These are phyloP conservation scores for Corythornis vintsioides DNA, from an alignment of 2,113 vertebrate species.

Conservation along the genomic window DNA sequence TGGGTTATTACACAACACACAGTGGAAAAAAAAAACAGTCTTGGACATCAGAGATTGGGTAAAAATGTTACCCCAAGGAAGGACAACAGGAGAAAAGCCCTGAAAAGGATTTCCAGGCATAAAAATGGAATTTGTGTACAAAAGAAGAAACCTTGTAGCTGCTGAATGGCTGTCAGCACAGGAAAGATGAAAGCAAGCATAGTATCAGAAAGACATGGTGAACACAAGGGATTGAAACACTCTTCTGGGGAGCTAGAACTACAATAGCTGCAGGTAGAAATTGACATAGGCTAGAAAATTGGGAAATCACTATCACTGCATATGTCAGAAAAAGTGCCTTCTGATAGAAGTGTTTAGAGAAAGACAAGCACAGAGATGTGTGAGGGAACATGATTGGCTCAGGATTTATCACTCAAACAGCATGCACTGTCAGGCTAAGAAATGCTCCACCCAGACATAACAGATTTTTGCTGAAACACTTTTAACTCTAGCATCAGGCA, in stretches of 20 bases:
- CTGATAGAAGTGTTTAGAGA: neutral
- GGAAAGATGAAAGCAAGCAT: neutral
- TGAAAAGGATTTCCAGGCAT: neutral
- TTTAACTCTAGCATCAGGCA: neutral
- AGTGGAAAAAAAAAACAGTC: neutral
- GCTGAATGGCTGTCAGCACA: slow-evolving; percentile 8
- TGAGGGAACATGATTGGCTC: neutral
- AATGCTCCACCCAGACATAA: neutral
- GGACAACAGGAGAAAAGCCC: neutral
- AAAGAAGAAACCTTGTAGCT: neutral
- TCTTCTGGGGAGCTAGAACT: neutral
- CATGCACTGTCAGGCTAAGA: neutral
- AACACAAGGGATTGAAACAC: neutral
- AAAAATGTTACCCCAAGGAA: neutral
- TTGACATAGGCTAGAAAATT: neutral
- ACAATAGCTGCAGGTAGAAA: neutral
- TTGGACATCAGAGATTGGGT: neutral
- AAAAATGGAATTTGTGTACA: neutral
- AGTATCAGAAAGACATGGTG: neutral
- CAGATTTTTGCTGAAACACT: neutral
- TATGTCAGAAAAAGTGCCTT: neutral
- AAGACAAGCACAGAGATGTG: neutral
- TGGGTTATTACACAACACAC: neutral
- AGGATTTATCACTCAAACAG: neutral
- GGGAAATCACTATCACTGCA: neutral